Conservation (phyloP, 2,113 vertebrate species). For the Macheiramphus alcinus region DNA sequence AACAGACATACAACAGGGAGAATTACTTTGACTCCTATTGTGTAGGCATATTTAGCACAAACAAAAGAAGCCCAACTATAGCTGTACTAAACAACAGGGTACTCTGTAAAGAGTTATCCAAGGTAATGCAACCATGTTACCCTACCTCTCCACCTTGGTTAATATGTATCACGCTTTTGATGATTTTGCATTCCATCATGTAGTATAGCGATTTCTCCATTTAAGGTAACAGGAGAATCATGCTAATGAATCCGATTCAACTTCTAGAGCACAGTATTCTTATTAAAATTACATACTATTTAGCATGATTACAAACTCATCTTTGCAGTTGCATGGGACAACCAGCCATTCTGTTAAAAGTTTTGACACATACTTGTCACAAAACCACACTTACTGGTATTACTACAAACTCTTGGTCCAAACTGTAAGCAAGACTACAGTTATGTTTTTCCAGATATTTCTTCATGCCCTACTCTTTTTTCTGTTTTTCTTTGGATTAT, state of each 20-base stretch:
- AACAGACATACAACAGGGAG: background rate
- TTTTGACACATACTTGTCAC: background rate
- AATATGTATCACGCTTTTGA: accelerated
- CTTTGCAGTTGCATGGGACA: background rate
- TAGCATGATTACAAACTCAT: background rate
- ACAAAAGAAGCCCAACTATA: background rate
- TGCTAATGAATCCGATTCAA: background rate
- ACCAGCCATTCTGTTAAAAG: background rate
- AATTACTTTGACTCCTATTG: background rate
- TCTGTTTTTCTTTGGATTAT: background rate
- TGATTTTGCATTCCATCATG: background rate
- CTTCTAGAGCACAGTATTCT: background rate
- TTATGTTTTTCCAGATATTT: background rate
- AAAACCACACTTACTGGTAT: background rate
- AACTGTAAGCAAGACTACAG: background rate
- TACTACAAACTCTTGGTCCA: background rate
- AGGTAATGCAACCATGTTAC: background rate
- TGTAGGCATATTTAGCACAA: background rate
- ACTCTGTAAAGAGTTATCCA: background rate
- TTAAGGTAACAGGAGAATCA: background rate
- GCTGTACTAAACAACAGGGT: background rate
- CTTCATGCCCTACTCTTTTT: background rate
- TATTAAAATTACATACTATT: background rate
- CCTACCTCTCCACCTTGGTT: background rate
- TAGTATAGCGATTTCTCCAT: background rate